Conservation (phyloP, 2,797 vertebrate species). For the Limnodromus scolopaceus region DNA sequence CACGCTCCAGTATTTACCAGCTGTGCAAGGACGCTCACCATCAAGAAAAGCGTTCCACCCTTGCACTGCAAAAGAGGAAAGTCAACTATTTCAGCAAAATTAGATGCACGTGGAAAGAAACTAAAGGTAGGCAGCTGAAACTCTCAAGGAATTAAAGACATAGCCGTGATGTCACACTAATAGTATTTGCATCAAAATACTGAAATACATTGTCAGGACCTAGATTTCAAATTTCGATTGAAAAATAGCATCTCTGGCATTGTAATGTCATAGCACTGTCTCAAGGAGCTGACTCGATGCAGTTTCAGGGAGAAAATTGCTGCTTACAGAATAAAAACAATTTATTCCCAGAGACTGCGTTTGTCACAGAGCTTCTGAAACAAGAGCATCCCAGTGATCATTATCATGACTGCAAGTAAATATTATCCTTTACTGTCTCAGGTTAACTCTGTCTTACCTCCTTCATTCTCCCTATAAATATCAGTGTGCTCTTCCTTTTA, state of each 20-base stretch:
- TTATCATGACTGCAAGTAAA: neutral
- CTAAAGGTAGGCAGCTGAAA: neutral
- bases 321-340: neutral
- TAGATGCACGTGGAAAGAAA: neutral
- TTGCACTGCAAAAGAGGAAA: neutral
- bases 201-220: neutral
- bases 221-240: neutral
- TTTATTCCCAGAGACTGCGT: neutral
- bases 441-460: neutral
- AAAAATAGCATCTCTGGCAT: neutral
- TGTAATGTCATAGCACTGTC: neutral
- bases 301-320: neutral
- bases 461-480: neutral
- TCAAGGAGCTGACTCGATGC: neutral
- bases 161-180: neutral
- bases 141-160: neutral
- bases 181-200: neutral
- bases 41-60: neutral
- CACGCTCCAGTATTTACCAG: neutral
- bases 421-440: neutral
- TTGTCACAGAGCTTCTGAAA: neutral
- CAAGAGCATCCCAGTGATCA: neutral
- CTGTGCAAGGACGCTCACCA: neutral
- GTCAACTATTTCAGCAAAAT: neutral
- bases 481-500: neutral